Evolutionary conservation across 2,797 vertebrate species (phyloP).

Genomic region (Simalia tracyae): DNA sequence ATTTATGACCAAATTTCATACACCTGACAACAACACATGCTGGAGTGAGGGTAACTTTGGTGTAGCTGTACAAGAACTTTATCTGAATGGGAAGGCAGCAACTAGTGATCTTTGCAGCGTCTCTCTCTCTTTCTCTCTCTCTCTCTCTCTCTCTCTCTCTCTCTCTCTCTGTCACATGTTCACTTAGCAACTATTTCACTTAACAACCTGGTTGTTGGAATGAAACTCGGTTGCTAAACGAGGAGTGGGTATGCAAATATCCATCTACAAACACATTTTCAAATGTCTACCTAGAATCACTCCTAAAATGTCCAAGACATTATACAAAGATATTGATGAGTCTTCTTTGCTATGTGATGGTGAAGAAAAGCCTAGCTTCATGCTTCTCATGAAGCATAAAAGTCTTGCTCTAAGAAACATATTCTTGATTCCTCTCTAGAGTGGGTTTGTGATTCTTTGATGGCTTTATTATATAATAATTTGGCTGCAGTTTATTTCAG

Average conservation of each 20-base stretch:
- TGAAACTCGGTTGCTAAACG: not conserved
- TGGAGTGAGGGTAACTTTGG: not conserved
- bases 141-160: not conserved
- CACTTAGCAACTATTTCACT: not conserved
- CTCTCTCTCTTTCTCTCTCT: not conserved
- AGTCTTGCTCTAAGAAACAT: not conserved
- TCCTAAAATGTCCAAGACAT: not conserved
- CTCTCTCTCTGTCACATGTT: not conserved
- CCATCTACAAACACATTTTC: not conserved
- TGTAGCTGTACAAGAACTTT: not conserved
- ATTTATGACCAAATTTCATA: not conserved
- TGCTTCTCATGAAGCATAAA: not conserved
- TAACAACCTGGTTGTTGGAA: not conserved
- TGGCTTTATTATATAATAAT: not conserved
- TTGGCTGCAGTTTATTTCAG: not conserved
- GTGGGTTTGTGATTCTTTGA: not conserved
- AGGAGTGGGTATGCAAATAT: not conserved
- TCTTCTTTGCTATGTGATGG: not conserved
- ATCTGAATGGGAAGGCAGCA: not conserved
- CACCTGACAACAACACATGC: not conserved
- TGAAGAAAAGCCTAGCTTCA: not conserved
- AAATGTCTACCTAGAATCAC: not conserved
- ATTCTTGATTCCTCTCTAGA: not conserved
- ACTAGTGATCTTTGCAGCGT: not conserved
- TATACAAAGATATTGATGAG: not conserved